phyloP scores from a whole-genome alignment of 2,888 invertebrate genomes.

The Trichacis sp. region DNA sequence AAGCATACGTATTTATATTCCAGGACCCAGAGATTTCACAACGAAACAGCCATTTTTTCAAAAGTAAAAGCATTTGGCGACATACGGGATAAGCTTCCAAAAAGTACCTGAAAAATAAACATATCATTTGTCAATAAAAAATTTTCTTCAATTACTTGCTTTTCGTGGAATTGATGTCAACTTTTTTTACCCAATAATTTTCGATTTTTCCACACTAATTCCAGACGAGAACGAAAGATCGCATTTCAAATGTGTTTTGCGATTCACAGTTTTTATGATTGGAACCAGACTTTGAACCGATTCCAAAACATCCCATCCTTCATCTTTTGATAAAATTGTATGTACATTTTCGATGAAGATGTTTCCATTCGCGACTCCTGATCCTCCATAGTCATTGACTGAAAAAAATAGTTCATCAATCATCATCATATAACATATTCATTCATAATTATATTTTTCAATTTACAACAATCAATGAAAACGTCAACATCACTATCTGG shows the following conservation, averaged over 20 bases:
- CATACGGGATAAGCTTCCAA: slow-evolving; percentile 65
- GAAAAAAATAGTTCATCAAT: too few relatives aligned
- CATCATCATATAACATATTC: too few relatives aligned
- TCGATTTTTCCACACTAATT: slow-evolving; percentile 74
- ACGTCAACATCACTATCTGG: slow-evolving; percentile 55
- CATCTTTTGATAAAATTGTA: too few relatives aligned
- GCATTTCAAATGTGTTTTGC: slow-evolving; percentile 70
- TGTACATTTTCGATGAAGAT: too few relatives aligned
- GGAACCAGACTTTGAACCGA: slow-evolving; percentile 72
- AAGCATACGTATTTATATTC: slow-evolving; percentile 71
- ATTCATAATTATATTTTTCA: slow-evolving; percentile 32
- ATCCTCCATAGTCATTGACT: slow-evolving; percentile 56
- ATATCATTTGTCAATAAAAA: too few relatives aligned
- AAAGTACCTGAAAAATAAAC: too few relatives aligned
- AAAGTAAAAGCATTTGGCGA: slow-evolving; percentile 71
- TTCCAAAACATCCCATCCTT: slow-evolving; percentile 29
- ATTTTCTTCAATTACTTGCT: too few relatives aligned
- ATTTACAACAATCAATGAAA: slow-evolving; percentile 53
- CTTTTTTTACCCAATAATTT: slow-evolving; percentile 59
- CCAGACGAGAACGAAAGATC: slow-evolving; percentile 75
- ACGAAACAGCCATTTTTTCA: slow-evolving; percentile 72
- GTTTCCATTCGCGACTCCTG: too few relatives aligned
- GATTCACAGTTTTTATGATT: slow-evolving; percentile 72
- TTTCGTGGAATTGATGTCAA: too few relatives aligned
- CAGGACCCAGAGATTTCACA: slow-evolving; percentile 56